Evolutionary conservation across 37 sponge, comb jelly and placozoan species (phyloP).

Genomic region (Cliona cf. orientalis): DNA sequence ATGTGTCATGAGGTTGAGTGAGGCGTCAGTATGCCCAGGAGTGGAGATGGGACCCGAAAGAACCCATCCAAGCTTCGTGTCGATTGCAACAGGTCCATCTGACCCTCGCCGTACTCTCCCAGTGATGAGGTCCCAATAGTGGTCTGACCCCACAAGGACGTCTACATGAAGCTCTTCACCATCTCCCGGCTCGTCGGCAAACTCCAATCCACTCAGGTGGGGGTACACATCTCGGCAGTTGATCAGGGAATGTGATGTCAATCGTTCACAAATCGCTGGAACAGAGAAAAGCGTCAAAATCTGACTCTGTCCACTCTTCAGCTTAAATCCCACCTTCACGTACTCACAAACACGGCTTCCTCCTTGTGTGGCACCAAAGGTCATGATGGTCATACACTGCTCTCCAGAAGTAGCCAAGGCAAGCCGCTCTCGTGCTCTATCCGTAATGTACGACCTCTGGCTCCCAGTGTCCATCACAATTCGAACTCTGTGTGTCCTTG

Average conservation of each 20-base stretch:
- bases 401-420: not conserved
- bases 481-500: slow-evolving; percentile 10
- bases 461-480: slow-evolving; percentile 35
- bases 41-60: slow-evolving; percentile 29
- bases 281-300: slow-evolving; percentile 20
- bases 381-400: slow-evolving; percentile 13
- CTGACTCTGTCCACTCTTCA: slow-evolving; percentile 2
- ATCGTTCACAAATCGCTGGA: slow-evolving; percentile 39
- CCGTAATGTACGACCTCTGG: slow-evolving; percentile 38
- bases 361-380: slow-evolving; percentile 29
- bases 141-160: slow-evolving; percentile 23
- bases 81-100: slow-evolving; percentile 27
- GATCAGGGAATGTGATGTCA: not conserved
- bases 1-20: slow-evolving; percentile 12
- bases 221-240: not conserved
- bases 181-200: slow-evolving; percentile 4
- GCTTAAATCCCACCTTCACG: slow-evolving; percentile 22
- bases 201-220: slow-evolving; percentile 28
- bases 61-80: slow-evolving; percentile 31
- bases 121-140: slow-evolving; percentile 34
- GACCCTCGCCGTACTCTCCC: slow-evolving; percentile 10
- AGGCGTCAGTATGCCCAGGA: not conserved
- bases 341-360: slow-evolving; percentile 2
- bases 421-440: slow-evolving; percentile 4
- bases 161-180: not conserved